Evolutionary conservation across 2,888 invertebrate species (phyloP).

Genomic region (Ganaspis brasiliensis): DNA sequence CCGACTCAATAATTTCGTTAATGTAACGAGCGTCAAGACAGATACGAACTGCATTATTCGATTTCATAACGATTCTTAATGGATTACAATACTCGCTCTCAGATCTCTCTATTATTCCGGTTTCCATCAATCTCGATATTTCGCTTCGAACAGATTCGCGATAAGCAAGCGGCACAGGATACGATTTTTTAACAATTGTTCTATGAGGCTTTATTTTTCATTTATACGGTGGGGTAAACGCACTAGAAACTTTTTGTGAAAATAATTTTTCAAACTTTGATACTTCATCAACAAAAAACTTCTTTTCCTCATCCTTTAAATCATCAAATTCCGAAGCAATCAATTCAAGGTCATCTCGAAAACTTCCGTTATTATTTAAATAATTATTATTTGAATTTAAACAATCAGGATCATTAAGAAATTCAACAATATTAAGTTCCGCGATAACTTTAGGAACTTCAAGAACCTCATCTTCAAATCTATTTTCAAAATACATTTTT

Average conservation of each 20-base stretch:
- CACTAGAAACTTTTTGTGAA: slow-evolving; percentile 57
- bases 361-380: too few relatives aligned
- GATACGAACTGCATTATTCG: slow-evolving; percentile 67
- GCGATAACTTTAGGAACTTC: too few relatives aligned
- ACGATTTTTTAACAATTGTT: slow-evolving; percentile 53
- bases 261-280: slow-evolving; percentile 54
- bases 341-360: too few relatives aligned
- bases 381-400: too few relatives aligned
- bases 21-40: slow-evolving; percentile 67
- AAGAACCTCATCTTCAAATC: too few relatives aligned
- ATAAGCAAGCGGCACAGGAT: slow-evolving; percentile 67
- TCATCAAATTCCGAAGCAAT: slow-evolving; percentile 31
- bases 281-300: slow-evolving; percentile 22
- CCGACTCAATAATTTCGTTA: slow-evolving; percentile 38
- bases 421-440: too few relatives aligned
- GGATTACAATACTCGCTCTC: slow-evolving; percentile 69
- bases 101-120: slow-evolving; percentile 66
- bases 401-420: too few relatives aligned
- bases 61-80: slow-evolving; percentile 67
- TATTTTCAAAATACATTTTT: too few relatives aligned
- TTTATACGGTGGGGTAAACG: slow-evolving; percentile 31
- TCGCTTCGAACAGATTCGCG: slow-evolving; percentile 63
- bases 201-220: too few relatives aligned
- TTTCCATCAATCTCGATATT: slow-evolving; percentile 64
- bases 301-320: slow-evolving; percentile 6